Percentiles rank a stretch among this genome's conserved stretches.
phyloP scores from a whole-genome alignment of 1,140 invertebrate species.

The Ctenoplectra terminalis region DNA sequence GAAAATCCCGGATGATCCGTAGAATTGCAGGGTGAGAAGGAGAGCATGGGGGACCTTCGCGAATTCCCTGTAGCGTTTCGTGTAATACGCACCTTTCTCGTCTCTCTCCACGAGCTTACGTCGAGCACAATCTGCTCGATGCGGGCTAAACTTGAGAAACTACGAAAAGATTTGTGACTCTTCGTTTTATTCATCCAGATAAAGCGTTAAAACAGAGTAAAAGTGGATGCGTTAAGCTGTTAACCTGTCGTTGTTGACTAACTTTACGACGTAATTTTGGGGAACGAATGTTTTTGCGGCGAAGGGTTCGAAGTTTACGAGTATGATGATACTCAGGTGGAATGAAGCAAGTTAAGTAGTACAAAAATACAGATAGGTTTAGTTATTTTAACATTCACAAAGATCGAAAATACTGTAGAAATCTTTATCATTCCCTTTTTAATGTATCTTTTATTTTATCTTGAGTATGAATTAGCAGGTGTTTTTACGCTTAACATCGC shows the following conservation, averaged over 20 bases:
- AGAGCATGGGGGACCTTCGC: not conserved
- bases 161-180: not conserved
- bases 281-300: not conserved
- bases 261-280: not conserved
- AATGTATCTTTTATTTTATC: no score
- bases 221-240: not conserved
- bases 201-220: not conserved
- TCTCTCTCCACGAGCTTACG: slow-evolving; percentile 24
- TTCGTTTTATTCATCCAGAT: not conserved
- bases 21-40: slow-evolving; percentile 47
- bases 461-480: no score
- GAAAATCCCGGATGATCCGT: slow-evolving; percentile 65
- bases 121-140: slow-evolving; percentile 52
- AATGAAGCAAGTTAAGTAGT: no score
- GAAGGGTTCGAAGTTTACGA: no score
- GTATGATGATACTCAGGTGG: no score
- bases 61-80: slow-evolving; percentile 16
- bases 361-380: no score
- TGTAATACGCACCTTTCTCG: slow-evolving; percentile 35
- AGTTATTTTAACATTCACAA: no score
- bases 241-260: not conserved
- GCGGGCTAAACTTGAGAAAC: not conserved
- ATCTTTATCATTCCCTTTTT: no score
- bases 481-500: no score
- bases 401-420: no score